These are phyloP conservation scores for Lepisosteus osseus DNA, from an alignment of 2,113 vertebrate species.

Conservation along the genomic window DNA sequence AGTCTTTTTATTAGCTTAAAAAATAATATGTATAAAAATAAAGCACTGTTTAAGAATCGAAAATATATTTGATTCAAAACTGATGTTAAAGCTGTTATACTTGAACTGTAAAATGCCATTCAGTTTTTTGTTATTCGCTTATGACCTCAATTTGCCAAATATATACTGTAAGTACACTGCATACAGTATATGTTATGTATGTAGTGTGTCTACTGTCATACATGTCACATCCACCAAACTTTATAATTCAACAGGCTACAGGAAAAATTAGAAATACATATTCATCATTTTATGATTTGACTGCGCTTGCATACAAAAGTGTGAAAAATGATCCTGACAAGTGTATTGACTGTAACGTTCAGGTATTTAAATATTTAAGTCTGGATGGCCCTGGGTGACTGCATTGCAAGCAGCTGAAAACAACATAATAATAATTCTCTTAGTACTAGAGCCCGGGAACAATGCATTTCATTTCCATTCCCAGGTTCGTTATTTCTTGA, in stretches of 20 bases:
- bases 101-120: slow-evolving; percentile 57
- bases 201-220: not conserved
- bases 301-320: slow-evolving; percentile 9
- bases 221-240: not conserved
- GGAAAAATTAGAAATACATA: slow-evolving; percentile 1
- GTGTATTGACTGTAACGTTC: not conserved
- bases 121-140: not conserved
- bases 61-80: slow-evolving; percentile 75
- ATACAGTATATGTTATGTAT: not conserved
- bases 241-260: slow-evolving; percentile 16
- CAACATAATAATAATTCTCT: not conserved
- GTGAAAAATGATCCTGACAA: slow-evolving; percentile 8
- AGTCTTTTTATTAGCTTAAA: slow-evolving; percentile 71
- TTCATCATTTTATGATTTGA: slow-evolving; percentile 18
- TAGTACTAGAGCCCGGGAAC: not conserved
- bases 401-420: not conserved
- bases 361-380: slow-evolving; percentile 23
- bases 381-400: not conserved
- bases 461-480: not conserved
- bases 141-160: slow-evolving; percentile 1
- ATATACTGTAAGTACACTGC: not conserved
- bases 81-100: slow-evolving; percentile 63
- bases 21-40: slow-evolving; percentile 60
- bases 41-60: slow-evolving; percentile 59
- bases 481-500: slow-evolving; percentile 11